These are phyloP conservation scores for Lophius americanus DNA, from an alignment of 2,797 vertebrate genomes.

Conservation along the genomic window DNA sequence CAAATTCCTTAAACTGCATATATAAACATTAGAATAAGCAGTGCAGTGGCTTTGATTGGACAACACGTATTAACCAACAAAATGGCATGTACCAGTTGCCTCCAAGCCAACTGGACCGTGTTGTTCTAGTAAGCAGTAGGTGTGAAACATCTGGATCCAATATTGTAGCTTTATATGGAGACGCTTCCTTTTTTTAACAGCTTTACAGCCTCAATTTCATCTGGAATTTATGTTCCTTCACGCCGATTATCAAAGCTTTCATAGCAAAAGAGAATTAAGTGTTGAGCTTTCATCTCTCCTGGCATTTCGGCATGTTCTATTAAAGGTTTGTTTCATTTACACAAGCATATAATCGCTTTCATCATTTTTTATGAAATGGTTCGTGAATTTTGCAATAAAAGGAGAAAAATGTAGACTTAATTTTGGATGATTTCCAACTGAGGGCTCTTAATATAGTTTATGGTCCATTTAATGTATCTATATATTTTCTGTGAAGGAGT, in stretches of 20 bases:
- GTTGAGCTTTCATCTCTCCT: constrained; percentile 2
- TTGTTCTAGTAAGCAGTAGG: constrained; percentile 2
- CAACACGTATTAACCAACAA: no score
- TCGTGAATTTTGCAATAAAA: constrained; percentile 15
- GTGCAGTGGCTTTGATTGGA: no score
- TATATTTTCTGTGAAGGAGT: background rate
- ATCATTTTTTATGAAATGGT: constrained; percentile 4
- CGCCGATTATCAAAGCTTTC: constrained; percentile 31
- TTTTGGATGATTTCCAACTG: constrained; percentile 4
- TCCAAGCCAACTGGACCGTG: background rate
- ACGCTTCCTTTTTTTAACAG: constrained; percentile 10
- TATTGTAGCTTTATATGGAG: constrained; percentile 17
- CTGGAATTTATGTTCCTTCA: constrained; percentile 40
- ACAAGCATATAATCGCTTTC: constrained; percentile 19
- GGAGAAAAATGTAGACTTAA: constrained; percentile 9
- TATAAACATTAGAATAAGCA: no score
- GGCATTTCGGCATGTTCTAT: constrained; percentile 14
- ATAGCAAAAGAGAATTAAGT: constrained; percentile 18
- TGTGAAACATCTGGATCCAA: constrained; percentile 23
- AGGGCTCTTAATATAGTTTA: constrained; percentile 9
- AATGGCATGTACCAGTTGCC: no score
- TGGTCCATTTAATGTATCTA: constrained; percentile 11
- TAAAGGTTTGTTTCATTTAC: constrained; percentile 19
- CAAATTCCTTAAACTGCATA: no score
- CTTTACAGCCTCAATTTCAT: constrained; percentile 7